Conservation (phyloP, 2,797 vertebrate genomes). For the Anguilla pacifica region DNA sequence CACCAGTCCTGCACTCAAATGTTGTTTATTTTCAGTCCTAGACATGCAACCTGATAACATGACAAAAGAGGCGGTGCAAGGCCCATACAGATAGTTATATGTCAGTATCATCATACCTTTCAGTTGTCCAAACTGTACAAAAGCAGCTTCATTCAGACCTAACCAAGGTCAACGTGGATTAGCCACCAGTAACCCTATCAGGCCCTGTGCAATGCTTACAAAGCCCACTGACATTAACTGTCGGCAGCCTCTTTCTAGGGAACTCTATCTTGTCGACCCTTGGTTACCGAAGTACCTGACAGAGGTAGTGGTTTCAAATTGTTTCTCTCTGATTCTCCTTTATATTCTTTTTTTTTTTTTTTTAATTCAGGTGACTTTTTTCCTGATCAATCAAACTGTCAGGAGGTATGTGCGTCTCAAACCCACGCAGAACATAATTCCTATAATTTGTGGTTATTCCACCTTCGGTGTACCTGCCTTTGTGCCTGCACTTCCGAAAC, state of each 20-base stretch:
- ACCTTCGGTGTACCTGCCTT: constrained; percentile 59
- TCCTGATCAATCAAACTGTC: constrained; percentile 74
- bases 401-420: constrained; percentile 67
- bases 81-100: constrained; percentile 74
- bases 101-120: constrained; percentile 78
- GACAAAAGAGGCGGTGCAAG: constrained; percentile 76
- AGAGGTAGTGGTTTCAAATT: constrained; percentile 77
- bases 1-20: constrained; percentile 68
- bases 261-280: constrained; percentile 78
- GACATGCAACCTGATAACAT: constrained; percentile 78
- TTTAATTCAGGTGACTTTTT: constrained; percentile 77
- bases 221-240: constrained; percentile 81
- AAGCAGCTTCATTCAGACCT: constrained; percentile 76
- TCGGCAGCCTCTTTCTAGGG: constrained; percentile 79
- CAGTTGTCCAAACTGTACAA: constrained; percentile 80
- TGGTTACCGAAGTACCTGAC: constrained; percentile 72
- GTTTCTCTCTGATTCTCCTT: constrained; percentile 69
- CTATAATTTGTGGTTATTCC: constrained; percentile 72
- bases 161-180: constrained; percentile 82
- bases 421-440: constrained; percentile 71
- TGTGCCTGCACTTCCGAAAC: constrained; percentile 65
- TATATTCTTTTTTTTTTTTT: constrained; percentile 70
- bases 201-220: constrained; percentile 80
- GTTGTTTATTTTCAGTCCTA: constrained; percentile 66
- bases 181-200: constrained; percentile 82